Evolutionary conservation across 1,140 invertebrate genomes (phyloP), one percentile per base, ranked within the genome.

Genomic region (Polypedilum pembai): DNA sequence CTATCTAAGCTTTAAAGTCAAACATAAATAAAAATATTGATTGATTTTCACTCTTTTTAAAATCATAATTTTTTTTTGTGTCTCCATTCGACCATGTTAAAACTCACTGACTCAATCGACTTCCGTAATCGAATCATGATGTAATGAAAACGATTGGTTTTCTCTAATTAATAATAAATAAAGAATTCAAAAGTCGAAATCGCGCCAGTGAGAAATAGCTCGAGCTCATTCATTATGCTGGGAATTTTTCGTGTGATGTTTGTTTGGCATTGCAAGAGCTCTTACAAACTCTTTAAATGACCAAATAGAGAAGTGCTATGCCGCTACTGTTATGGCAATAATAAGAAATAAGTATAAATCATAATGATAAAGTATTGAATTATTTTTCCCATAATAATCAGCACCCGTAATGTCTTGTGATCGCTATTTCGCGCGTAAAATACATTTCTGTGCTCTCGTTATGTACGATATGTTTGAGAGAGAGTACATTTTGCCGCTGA

Each of bases 291-390:
- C 65, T 69, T 69, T 69, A 20, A 21, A 69, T 18, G 65, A 20
- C 65, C 65, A 69, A 69, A 69, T 69, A 69, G 18, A 69, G 65
- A 69, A 69, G 65, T 69, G 65, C 65, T 69, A 21, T 69, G 65
- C 65, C 20, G 17, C 20, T 69, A 21, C 65, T 18, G 17, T 69
- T 18, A 21, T 69, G 65, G 65, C 15, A 69, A 21, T 18, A 18
- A 69, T 20, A 56, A 18, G 8, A 69, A 17, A 66, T 69, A 21
- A 33, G 8, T 69, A 18, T 69, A 69, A 69, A 69, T 69, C 65
- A 69, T 69, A 69, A 69, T 69, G 65, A 20, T 69, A 69, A 69
- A 33, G 24, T 33, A 33, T 69, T 18, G 18, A n/a, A 20, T 69
- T 18, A n/a, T n/a, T 69, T 18, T 69, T 69, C 65, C 63, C 65